Base-by-base conservation (phyloP, 1,140 invertebrate genomes). In the Anastatus disparis region DNA sequence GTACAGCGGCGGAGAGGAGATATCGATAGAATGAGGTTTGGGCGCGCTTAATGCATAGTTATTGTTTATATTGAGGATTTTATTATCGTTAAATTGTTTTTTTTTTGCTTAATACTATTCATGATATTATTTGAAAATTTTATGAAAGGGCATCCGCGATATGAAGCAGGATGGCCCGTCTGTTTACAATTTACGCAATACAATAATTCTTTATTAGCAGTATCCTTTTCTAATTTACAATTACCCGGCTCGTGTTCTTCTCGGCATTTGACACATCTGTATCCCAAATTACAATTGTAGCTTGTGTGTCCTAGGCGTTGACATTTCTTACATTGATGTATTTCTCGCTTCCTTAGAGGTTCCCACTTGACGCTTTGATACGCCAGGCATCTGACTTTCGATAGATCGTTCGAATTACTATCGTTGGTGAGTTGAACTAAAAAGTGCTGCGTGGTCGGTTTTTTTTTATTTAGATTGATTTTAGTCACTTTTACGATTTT, bases 211-310 rank as follows among this genome's bases (percentile, higher is more conserved):
- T 44, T 44, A 9, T 3, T 10, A n/a, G n/a, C n/a, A n/a, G n/a
- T n/a, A n/a, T n/a, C n/a, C n/a, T n/a, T n/a, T n/a, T 35, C 10
- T 6, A 65, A 13, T n/a, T 59, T 61, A 29, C 74, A 74, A 44
- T 74, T 10, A 7, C 58, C 66, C 2, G 70, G 72, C 1, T 26
- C 7, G 24, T 73, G 66, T 1, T 52, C 35, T 0, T 70, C 53
- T 10, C 8, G 35, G 26, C 72, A 74, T 50, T 71, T 71, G n/a
- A 76, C 64, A 50, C 76, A 75, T 24, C 74, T 52, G 27, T 72
- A 73, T 13, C 3, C 9, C n/a, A 78, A 35, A 6, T 35, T 4
- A 10, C 31, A 35, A 10, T 35, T 35, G 4, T 35, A 6, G 31
- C 31, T 35, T 10, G 31, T 6, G 10, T 35, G 31, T 35, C 31